These are phyloP conservation scores for Deroplatys truncata DNA, from an alignment of 2,888 invertebrate species.

Conservation along the genomic window DNA sequence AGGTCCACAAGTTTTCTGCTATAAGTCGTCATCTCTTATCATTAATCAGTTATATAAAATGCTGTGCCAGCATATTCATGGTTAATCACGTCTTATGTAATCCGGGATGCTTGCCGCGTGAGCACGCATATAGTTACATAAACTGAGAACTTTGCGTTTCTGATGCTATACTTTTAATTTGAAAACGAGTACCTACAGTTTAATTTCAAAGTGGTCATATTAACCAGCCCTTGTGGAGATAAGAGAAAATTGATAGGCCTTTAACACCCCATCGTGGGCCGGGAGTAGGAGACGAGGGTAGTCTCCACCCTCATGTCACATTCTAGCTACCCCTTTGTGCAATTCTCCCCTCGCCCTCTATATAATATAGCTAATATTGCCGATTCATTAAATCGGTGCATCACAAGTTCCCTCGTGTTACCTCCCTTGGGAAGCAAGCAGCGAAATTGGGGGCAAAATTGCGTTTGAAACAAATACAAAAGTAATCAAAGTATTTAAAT, in stretches of 20 bases:
- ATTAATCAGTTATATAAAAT: no score
- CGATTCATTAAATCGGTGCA: not conserved
- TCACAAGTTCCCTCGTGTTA: not conserved
- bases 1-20: no score
- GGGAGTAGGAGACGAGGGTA: no score
- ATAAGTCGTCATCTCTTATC: no score
- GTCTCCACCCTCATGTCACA: not conserved
- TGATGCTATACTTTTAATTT: not conserved
- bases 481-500: constrained; percentile 24
- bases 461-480: not conserved
- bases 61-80: no score
- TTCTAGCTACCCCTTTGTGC: not conserved
- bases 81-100: no score
- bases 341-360: not conserved
- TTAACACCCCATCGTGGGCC: not conserved
- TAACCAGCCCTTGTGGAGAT: not conserved
- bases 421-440: not conserved
- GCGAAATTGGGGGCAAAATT: not conserved
- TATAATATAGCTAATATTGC: not conserved
- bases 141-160: no score
- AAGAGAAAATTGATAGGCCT: not conserved
- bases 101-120: no score
- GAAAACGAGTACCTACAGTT: not conserved
- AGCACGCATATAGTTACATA: no score
- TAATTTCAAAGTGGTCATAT: not conserved